Conservation (phyloP, 35 echinoderm and acorn worm genomes). For the Stichopus chloronotus region DNA sequence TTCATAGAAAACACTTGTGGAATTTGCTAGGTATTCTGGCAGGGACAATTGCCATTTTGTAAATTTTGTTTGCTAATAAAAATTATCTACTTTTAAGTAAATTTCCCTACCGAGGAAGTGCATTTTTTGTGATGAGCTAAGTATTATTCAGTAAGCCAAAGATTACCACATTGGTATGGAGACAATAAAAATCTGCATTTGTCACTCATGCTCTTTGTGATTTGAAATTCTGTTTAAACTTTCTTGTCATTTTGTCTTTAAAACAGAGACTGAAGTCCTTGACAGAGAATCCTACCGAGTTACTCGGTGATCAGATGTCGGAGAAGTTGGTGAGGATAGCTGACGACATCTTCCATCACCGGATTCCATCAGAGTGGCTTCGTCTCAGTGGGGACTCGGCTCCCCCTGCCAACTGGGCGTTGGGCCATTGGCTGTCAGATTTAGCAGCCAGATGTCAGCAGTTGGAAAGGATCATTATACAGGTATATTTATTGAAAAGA, state of each 20-base stretch:
- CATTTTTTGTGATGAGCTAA: too few relatives aligned
- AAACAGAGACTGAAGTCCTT: constrained; percentile 81
- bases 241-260: not conserved
- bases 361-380: constrained; percentile 82
- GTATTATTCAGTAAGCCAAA: too few relatives aligned
- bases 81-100: too few relatives aligned
- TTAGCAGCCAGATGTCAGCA: constrained; percentile 87
- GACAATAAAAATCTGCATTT: too few relatives aligned
- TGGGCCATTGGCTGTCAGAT: constrained; percentile 88
- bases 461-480: constrained; percentile 61
- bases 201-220: not conserved
- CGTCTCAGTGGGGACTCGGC: constrained; percentile 89
- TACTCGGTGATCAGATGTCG: constrained; percentile 93
- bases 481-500: not conserved
- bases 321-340: constrained; percentile 81
- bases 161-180: too few relatives aligned
- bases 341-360: constrained; percentile 89
- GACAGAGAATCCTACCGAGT: constrained; percentile 91
- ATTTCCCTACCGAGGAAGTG: too few relatives aligned
- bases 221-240: not conserved
- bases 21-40: too few relatives aligned
- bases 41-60: too few relatives aligned
- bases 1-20: too few relatives aligned
- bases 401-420: constrained; percentile 88
- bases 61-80: too few relatives aligned